phyloP scores from a whole-genome alignment of 2,888 invertebrate genomes.

The Morpho helenor region DNA sequence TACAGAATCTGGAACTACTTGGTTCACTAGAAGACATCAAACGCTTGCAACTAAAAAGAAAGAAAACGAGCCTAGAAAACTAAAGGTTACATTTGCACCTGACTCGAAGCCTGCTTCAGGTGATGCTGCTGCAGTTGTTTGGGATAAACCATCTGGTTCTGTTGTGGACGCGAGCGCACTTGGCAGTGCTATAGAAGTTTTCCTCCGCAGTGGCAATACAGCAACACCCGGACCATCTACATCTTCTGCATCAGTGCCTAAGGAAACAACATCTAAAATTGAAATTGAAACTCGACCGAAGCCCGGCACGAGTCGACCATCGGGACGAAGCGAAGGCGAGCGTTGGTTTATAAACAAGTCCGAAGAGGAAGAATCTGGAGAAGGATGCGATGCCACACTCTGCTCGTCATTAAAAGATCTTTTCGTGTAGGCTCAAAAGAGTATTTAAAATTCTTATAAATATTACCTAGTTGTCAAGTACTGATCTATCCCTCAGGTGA shows the following conservation, averaged over 20 bases:
- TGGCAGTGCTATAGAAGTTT: constrained; percentile 91
- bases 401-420: constrained; percentile 92
- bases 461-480: constrained; percentile 61
- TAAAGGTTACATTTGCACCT: constrained; percentile 80
- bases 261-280: constrained; percentile 40
- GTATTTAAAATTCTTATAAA: constrained; percentile 56
- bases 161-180: constrained; percentile 89
- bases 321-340: constrained; percentile 48
- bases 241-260: constrained; percentile 42
- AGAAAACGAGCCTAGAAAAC: constrained; percentile 67
- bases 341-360: constrained; percentile 82
- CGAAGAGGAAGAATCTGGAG: constrained; percentile 85
- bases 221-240: constrained; percentile 63
- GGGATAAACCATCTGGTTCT: constrained; percentile 88
- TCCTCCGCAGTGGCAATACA: constrained; percentile 81
- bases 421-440: constrained; percentile 83
- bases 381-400: constrained; percentile 88
- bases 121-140: constrained; percentile 82
- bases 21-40: constrained; percentile 89
- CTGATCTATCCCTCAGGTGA: constrained; percentile 48
- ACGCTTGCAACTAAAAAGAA: constrained; percentile 84
- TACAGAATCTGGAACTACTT: constrained; percentile 79
- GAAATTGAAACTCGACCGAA: constrained; percentile 59
- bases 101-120: constrained; percentile 80
- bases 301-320: constrained; percentile 46